Evolutionary conservation across 2,888 invertebrate genomes (phyloP), one percentile per base, ranked within the genome.

Genomic region (Noctuana brunneofusca): DNA sequence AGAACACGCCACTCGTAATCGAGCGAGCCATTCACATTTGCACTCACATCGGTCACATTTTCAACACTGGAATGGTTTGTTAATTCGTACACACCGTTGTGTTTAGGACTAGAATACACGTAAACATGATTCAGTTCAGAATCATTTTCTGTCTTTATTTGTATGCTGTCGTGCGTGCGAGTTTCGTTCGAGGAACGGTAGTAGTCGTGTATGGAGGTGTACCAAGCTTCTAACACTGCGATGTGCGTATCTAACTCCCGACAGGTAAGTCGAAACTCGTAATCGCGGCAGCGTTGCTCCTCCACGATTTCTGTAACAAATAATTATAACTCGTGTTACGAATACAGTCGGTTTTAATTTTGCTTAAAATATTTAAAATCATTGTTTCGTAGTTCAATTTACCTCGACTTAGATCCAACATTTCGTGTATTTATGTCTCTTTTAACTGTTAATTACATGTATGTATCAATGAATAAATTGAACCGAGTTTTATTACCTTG

Each of bases 261-360:
- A 72, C 95, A 95, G 3, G 94, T 94, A 50, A 95, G 83, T 20
- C 93, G 89, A 73, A 94, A 92, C 73, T 92, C 91, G 77, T 87
- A 92, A 74, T 93, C 92, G 80, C 93, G 89, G 75, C 94, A 94
- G 74, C 92, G 92, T 73, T 92, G 92, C 74, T 93, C 93, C 78
- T 93, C 92, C 63, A 95, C 94, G 70, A 93, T 93, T 92, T 94
- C 94, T 94, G 92, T 5, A 93, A 93, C 75, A 75, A 81, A 65
- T 65, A 66, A 60, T 62, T 4, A n/a, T n/a, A n/a, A n/a, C n/a
- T n/a, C n/a, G n/a, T n/a, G n/a, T n/a, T n/a, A n/a, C n/a, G n/a
- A n/a, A n/a, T n/a, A n/a, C n/a, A n/a, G n/a, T n/a, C n/a, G n/a
- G n/a, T n/a, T n/a, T n/a, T n/a, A n/a, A n/a, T n/a, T n/a, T n/a